Evolutionary conservation across 1,140 invertebrate species (phyloP), one percentile per base, ranked within the genome.

Genomic region (Aphaenogaster floridana): DNA sequence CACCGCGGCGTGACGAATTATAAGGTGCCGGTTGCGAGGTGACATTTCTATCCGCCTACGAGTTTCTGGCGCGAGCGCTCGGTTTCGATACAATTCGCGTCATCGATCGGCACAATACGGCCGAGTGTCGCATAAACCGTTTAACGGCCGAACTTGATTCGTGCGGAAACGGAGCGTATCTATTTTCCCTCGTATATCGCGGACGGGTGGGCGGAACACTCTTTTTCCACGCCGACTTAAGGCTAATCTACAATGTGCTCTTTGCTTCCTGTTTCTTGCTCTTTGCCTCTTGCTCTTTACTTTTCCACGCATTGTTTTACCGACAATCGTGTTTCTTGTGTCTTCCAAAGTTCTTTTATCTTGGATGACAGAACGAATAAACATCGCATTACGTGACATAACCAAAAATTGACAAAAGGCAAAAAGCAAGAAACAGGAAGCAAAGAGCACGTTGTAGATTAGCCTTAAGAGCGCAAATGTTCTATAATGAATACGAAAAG

Each of bases 1-100:
- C 48, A n/a, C 57, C 17, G 42, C 68, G 68, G 80, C 80, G 61
- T 71, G 76, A 90, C 89, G 80, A 90, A 81, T 90, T 80, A 81
- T 87, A 88, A 87, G 80, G 68, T 87, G 89, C 68, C 69, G 11
- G 48, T 88, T 59, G 48, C 68, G 21, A 34, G 86, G 79, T 80
- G 89, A 81, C 89, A 88, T 90, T 90, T 90, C 88, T 88, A 28
- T 63, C 57, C 88, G 80, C 86, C 89, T 48, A 90, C 89, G 48
- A 80, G 68, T 36, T 48, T 77, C 42, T 36, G 48, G 48, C 54
- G 59, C 28, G 74, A 79, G n/a, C 59, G 34, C 61, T 77, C 61
- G 21, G 15, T 86, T 79, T 64, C 48, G 83, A 79, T 84, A 76
- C 42, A 48, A 84, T 84, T 63, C 69, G 28, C 54, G 13, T 61